Conservation (phyloP, 2,888 invertebrate genomes). For the Emmelina monodactyla region DNA sequence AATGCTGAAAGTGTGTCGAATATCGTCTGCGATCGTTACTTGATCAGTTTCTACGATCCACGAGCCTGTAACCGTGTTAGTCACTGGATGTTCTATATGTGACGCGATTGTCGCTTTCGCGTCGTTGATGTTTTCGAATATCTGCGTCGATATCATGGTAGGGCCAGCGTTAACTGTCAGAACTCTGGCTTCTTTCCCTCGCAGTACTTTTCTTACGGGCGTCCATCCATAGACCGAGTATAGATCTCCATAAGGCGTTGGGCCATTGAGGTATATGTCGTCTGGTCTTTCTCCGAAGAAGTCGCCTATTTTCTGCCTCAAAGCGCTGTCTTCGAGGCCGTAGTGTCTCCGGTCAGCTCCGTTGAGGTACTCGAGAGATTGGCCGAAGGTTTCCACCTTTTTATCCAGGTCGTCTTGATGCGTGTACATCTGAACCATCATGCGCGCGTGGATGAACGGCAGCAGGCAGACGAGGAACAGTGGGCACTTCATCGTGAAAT, state of each 20-base stretch:
- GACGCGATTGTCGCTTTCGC: conserved; percentile 19
- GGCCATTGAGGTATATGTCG: conserved; percentile 23
- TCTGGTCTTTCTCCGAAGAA: conserved; percentile 23
- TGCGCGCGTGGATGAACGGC: too few species aligned
- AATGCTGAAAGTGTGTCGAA: conserved; percentile 20
- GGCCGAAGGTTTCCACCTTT: too few species aligned
- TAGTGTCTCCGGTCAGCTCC: conserved; percentile 24
- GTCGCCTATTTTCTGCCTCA: conserved; percentile 20
- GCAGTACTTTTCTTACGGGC: conserved; percentile 23
- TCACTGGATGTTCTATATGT: conserved; percentile 18
- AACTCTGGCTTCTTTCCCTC: conserved; percentile 19
- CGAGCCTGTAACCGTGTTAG: conserved; percentile 19
- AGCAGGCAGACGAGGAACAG: too few species aligned
- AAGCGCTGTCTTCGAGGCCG: conserved; percentile 20
- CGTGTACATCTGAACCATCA: too few species aligned
- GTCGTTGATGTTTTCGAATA: conserved; percentile 18
- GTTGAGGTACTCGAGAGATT: conserved; percentile 19
- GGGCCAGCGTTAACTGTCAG: conserved; percentile 17
- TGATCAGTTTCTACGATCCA: conserved; percentile 21
- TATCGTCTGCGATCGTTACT: conserved; percentile 18
- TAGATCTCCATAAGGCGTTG: conserved; percentile 33
- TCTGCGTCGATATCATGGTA: conserved; percentile 15
- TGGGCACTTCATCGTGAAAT: too few species aligned
- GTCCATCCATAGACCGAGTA: conserved; percentile 25
- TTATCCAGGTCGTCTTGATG: too few species aligned